Evolutionary conservation across 2,797 vertebrate species (phyloP).

Genomic region (Rhynchonycteris naso): DNA sequence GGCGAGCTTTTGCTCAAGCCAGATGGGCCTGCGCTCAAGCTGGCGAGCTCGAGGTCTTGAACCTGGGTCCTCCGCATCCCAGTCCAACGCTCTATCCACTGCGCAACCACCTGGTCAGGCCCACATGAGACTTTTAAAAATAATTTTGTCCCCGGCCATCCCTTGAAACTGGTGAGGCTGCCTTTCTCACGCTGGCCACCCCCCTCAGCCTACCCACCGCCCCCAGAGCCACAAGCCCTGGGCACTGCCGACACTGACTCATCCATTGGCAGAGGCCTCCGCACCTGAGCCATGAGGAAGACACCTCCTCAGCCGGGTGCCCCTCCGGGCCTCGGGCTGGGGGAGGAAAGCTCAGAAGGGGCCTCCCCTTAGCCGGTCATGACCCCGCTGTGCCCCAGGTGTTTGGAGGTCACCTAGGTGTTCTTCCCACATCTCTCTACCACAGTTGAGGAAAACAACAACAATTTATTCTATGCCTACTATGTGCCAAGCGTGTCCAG

Average conservation of each 20-base stretch:
- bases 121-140: neutral
- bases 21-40: too few species aligned
- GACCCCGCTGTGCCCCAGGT: neutral
- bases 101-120: too few species aligned
- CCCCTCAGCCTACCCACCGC: neutral
- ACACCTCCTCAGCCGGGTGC: neutral
- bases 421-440: neutral
- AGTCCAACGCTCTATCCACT: too few species aligned
- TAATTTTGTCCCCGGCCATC: neutral
- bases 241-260: neutral
- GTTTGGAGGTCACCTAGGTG: neutral
- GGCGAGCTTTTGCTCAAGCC: too few species aligned
- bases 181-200: neutral
- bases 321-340: neutral
- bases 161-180: accelerated
- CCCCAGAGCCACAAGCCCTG: neutral
- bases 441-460: neutral
- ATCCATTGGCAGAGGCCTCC: neutral
- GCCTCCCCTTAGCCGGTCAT: neutral
- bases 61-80: too few species aligned
- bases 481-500: neutral
- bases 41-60: too few species aligned
- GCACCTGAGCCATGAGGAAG: conserved; percentile 7
- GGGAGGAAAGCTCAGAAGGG: neutral
- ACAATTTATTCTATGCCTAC: neutral